A percentile compares a stretch with the other conserved stretches of the same genome.
Conservation (phyloP, 2,113 vertebrate species). For the Meriones unguiculatus region DNA sequence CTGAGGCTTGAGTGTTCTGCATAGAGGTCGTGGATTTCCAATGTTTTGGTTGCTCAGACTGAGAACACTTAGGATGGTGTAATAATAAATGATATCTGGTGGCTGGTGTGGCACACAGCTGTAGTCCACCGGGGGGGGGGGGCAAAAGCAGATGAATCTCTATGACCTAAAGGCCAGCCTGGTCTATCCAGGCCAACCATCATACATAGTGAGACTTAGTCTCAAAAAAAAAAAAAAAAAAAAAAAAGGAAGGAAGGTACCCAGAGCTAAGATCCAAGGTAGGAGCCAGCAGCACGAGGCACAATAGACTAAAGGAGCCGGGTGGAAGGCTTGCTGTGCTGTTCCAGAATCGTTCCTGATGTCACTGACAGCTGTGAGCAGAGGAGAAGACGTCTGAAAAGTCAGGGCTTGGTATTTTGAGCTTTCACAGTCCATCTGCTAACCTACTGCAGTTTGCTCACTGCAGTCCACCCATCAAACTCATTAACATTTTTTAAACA, state of each 20-base stretch:
- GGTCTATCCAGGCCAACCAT: background rate
- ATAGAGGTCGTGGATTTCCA: constrained; percentile 1
- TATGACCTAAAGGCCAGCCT: background rate
- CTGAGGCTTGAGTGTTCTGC: background rate
- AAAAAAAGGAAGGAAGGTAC: background rate
- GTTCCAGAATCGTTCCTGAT: background rate
- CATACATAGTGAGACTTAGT: background rate
- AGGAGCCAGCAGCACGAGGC: background rate
- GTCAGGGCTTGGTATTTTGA: background rate
- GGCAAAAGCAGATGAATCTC: background rate
- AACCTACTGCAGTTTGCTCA: background rate
- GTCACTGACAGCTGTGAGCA: background rate
- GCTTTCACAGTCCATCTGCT: background rate
- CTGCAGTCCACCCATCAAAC: background rate
- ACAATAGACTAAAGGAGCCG: background rate
- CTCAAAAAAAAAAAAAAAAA: background rate
- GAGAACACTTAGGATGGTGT: background rate
- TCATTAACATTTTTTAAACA: background rate
- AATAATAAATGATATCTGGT: background rate
- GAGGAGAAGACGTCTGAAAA: background rate
- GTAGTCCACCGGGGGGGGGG: no score
- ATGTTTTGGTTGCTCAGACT: background rate
- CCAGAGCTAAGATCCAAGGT: background rate
- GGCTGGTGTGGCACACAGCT: background rate
- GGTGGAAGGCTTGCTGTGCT: background rate